Base-by-base conservation (phyloP, 2,113 vertebrate genomes). In the Protobothrops mucrosquamatus region DNA sequence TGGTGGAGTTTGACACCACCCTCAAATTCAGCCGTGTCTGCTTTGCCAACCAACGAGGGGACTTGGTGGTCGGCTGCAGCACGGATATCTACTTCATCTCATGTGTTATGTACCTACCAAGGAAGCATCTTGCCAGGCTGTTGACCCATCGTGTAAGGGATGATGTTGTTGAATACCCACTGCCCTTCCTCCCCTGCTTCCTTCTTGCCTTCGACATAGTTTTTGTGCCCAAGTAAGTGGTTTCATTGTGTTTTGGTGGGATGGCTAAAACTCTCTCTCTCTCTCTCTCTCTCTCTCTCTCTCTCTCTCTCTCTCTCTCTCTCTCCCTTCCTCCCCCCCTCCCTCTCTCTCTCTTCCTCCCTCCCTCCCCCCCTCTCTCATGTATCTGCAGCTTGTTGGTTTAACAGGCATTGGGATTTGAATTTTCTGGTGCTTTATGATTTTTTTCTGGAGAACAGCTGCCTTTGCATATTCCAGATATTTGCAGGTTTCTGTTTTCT, bases 11-110 rank as follows among this genome's bases (percentile, higher is more conserved):
- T 43, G 95, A 95, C 56, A 95, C 97, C 4, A 95, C 95, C 10
- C 64, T 95, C 81, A 88, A 93, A 3, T 96, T 98, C 89, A 97
- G 96, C 43, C 94, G 96, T 2, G 86, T 97, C 48, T 97, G 97
- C 94, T 97, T 97, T 74, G 95, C 95, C 87, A 98, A 97, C 92
- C 95, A 95, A 34, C 88, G 97, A 20, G 97, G 96, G 0, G 97
- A 98, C 91, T 92, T 97, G 54, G 95, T 97, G 2, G 92, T 97
- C 20, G 92, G 95, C 90, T 96, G 97, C 92, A 95, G 96, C 93
- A 93, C 94, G 87, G 95, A 95, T 88, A 93, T 97, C 91, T 97
- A 96, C 64, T 92, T 97, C 91, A 94, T 98, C 18, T 94, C 96
- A 5, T 97, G 96, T 56, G 59, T 97, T 81, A 91, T 93, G 3